Conservation (phyloP, 2,888 invertebrate species). For the Eupeodes luniger region DNA sequence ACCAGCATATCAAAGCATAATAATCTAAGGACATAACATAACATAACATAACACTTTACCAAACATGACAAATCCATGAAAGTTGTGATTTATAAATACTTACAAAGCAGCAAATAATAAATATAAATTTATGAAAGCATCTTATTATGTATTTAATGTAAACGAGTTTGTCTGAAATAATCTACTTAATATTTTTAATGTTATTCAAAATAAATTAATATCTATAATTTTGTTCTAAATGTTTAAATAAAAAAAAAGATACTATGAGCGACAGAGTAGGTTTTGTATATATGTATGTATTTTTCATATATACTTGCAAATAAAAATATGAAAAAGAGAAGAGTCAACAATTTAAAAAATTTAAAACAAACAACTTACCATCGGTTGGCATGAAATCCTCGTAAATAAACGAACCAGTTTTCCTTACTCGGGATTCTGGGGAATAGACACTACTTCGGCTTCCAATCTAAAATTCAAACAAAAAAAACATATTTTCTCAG, state of each 20-base stretch:
- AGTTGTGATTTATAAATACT: constrained; percentile 33
- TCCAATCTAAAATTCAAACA: constrained; percentile 89
- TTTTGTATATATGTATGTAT: background rate
- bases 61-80: constrained; percentile 17
- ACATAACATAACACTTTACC: background rate
- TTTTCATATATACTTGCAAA: constrained; percentile 1
- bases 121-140: constrained; percentile 38
- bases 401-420: constrained; percentile 99
- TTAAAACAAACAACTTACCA: constrained; percentile 86
- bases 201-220: constrained; percentile 25
- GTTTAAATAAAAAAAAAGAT: background rate
- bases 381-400: constrained; percentile 99
- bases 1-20: background rate
- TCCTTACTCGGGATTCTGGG: constrained; percentile 97
- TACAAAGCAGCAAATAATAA: constrained; percentile 61
- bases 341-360: constrained; percentile 49
- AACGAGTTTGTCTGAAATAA: constrained; percentile 20
- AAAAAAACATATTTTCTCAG: background rate
- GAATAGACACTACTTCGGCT: constrained; percentile 99
- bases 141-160: background rate
- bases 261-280: background rate
- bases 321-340: constrained; percentile 62
- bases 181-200: constrained; percentile 3
- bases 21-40: background rate
- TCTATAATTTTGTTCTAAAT: background rate